phyloP scores from a whole-genome alignment of 2,113 vertebrate genomes.

The Prionailurus bengalensis region DNA sequence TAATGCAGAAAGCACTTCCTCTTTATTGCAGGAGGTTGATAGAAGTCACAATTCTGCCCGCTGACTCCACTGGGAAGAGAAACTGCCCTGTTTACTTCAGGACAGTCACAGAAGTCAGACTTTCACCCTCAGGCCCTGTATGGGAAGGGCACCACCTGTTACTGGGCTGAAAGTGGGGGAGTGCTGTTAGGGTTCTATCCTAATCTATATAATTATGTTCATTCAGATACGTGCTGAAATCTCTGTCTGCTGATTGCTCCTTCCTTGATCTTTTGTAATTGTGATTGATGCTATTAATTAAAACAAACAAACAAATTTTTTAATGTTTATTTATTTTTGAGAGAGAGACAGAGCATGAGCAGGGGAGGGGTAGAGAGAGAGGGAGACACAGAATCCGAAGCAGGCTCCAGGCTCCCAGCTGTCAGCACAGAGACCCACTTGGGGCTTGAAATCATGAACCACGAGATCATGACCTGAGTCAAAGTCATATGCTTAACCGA shows the following conservation, averaged over 20 bases:
- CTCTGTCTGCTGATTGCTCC: background rate
- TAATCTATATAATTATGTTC: background rate
- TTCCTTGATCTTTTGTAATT: background rate
- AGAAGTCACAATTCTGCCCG: background rate
- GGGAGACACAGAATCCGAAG: too few relatives aligned
- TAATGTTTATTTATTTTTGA: too few relatives aligned
- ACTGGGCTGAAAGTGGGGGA: background rate
- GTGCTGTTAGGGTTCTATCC: fast-evolving
- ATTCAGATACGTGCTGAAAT: background rate
- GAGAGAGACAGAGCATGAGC: too few relatives aligned
- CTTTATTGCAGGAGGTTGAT: background rate
- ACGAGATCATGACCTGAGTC: too few relatives aligned
- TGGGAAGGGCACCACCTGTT: background rate
- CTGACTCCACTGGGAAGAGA: background rate
- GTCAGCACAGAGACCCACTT: too few relatives aligned
- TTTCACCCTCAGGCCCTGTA: background rate
- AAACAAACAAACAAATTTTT: background rate
- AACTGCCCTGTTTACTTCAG: background rate
- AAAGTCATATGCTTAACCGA: too few relatives aligned
- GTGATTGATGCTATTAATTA: background rate
- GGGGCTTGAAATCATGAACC: too few relatives aligned
- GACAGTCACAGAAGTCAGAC: background rate
- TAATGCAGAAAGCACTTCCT: background rate
- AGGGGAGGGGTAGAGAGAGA: too few relatives aligned
- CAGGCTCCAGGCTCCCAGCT: too few relatives aligned